Percentiles rank a stretch among this genome's conserved stretches.
These are phyloP conservation scores for Aporophyla lueneburgensis DNA, from an alignment of 2,888 invertebrate species.

Conservation along the genomic window DNA sequence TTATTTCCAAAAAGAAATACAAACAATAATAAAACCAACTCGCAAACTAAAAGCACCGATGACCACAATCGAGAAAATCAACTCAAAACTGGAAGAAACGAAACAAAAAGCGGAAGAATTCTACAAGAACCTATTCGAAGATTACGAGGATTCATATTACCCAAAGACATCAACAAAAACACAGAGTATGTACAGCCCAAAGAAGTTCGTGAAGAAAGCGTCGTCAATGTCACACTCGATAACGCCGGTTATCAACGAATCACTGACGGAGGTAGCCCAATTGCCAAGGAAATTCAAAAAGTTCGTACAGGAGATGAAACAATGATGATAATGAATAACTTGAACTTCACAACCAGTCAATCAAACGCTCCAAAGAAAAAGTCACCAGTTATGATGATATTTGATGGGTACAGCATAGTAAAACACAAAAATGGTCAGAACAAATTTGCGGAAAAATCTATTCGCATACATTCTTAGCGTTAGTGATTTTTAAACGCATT, in stretches of 20 bases:
- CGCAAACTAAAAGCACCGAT: conserved; percentile 71
- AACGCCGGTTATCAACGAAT: conserved; percentile 85
- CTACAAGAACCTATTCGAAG: conserved; percentile 83
- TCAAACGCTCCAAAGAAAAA: conserved; percentile 69
- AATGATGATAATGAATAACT: conserved; percentile 71
- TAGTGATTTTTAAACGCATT: conserved; percentile 29
- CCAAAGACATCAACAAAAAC: conserved; percentile 74
- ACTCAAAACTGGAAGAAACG: conserved; percentile 81
- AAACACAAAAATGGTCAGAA: conserved; percentile 86
- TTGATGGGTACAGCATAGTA: conserved; percentile 87
- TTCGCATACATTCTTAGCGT: conserved; percentile 77
- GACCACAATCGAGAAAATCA: conserved; percentile 77
- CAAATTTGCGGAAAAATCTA: conserved; percentile 81
- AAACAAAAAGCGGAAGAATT: conserved; percentile 82
- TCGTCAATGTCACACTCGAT: conserved; percentile 79
- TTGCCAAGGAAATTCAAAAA: conserved; percentile 85
- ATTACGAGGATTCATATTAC: conserved; percentile 80
- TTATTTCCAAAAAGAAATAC: conserved; percentile 67
- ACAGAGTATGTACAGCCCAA: conserved; percentile 78
- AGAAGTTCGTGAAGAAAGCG: conserved; percentile 80
- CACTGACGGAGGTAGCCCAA: conserved; percentile 83
- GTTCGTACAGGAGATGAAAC: conserved; percentile 83
- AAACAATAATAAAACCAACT: conserved; percentile 59
- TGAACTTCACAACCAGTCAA: conserved; percentile 60
- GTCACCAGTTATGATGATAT: conserved; percentile 80